Conservation (phyloP, 2,797 vertebrate genomes). For the Moxostoma hubbsi region DNA sequence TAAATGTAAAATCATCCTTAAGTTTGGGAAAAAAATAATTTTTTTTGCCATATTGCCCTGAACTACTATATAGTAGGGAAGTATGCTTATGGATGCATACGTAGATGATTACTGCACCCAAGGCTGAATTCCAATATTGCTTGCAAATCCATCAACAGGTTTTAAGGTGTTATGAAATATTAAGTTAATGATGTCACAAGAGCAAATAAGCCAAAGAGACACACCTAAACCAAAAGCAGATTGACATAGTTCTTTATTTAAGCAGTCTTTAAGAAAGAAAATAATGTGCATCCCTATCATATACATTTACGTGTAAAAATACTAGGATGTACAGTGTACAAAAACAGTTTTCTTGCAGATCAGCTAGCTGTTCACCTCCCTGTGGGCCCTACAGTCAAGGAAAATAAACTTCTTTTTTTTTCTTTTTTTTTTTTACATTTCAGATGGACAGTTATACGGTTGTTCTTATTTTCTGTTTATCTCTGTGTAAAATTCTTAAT, state of each 20-base stretch:
- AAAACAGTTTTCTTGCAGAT: constrained; percentile 90
- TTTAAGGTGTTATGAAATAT: not conserved
- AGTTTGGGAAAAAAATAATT: no score
- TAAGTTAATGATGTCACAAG: not conserved
- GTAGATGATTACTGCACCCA: no score
- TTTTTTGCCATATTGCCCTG: no score
- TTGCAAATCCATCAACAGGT: no score
- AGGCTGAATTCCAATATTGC: not conserved
- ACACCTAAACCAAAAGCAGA: constrained; percentile 77
- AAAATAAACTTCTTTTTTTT: constrained; percentile 72
- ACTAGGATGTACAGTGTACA: constrained; percentile 98
- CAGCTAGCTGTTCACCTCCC: constrained; percentile 85
- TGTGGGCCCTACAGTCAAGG: constrained; percentile 84
- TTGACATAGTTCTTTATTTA: constrained; percentile 98
- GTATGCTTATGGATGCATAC: no score
- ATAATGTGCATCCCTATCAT: constrained; percentile 96
- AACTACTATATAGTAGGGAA: no score
- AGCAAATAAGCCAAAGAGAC: constrained; percentile 65
- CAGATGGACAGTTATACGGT: constrained; percentile 69
- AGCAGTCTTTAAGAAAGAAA: constrained; percentile 95
- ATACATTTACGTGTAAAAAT: constrained; percentile 95
- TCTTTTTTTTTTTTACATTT: constrained; percentile 58
- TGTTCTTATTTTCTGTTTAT: constrained; percentile 70
- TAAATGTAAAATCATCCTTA: no score
- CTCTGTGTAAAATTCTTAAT: constrained; percentile 81